These are phyloP conservation scores for Drosophila meridiana DNA, from an alignment of 2,888 invertebrate genomes.

Conservation along the genomic window DNA sequence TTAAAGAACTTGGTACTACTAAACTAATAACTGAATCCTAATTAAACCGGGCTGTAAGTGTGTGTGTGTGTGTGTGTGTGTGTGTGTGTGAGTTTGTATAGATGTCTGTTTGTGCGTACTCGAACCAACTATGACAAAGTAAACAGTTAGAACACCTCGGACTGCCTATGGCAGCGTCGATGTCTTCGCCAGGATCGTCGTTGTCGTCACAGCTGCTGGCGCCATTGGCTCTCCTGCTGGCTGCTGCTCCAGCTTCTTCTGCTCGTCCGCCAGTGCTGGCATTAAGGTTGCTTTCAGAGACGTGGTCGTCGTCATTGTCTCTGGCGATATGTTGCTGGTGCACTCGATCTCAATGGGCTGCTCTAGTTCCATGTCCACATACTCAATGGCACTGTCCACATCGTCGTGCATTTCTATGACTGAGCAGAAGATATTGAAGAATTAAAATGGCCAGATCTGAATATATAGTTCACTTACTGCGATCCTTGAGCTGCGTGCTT, in stretches of 20 bases:
- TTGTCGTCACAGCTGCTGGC: conserved; percentile 5
- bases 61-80: conserved; percentile 15
- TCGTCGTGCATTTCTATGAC: conserved; percentile 68
- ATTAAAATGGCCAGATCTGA: neutral
- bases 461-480: conserved; percentile 46
- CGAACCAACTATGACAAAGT: conserved; percentile 23
- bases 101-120: conserved; percentile 51
- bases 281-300: conserved; percentile 50
- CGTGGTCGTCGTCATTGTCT: conserved; percentile 26
- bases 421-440: conserved; percentile 14
- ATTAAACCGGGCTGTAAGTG: conserved; percentile 57
- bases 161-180: conserved; percentile 44
- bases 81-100: conserved; percentile 2
- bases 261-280: conserved; percentile 20
- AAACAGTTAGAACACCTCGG: conserved; percentile 7
- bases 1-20: conserved; percentile 55
- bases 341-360: conserved; percentile 69
- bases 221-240: conserved; percentile 6
- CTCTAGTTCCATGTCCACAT: conserved; percentile 72
- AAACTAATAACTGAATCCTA: conserved; percentile 67
- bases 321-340: conserved; percentile 61
- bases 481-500: conserved; percentile 49
- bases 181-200: conserved; percentile 22
- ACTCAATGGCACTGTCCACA: conserved; percentile 66
- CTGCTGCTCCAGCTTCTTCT: conserved; percentile 33